These are phyloP conservation scores for Craterocephalus amniculus DNA, from an alignment of 2,797 vertebrate species.

Conservation along the genomic window DNA sequence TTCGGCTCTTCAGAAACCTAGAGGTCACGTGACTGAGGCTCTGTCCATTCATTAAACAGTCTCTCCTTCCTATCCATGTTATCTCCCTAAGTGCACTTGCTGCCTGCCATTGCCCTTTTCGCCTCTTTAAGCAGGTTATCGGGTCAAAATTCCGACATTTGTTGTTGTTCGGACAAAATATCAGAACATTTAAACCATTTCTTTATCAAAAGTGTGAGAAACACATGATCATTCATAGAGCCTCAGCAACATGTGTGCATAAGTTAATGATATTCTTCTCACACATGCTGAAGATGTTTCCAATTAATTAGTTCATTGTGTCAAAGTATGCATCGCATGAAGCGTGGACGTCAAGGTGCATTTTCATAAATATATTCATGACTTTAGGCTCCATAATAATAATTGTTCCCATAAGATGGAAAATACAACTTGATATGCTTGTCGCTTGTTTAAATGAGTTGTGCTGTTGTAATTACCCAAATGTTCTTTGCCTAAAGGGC, in stretches of 20 bases:
- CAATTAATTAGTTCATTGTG: slow-evolving; percentile 11
- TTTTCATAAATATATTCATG: slow-evolving; percentile 9
- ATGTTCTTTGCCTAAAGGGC: not conserved
- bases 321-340: not conserved
- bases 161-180: not conserved
- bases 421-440: slow-evolving; percentile 1
- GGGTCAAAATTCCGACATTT: not conserved
- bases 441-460: slow-evolving; percentile 3
- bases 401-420: slow-evolving; percentile 33
- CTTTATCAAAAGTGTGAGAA: not conserved
- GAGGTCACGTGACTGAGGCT: too few relatives aligned
- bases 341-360: not conserved
- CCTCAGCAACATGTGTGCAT: not conserved
- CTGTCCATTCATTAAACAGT: too few relatives aligned
- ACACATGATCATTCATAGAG: not conserved
- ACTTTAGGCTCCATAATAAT: slow-evolving; percentile 15
- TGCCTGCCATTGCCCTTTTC: not conserved
- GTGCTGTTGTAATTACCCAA: slow-evolving; percentile 4
- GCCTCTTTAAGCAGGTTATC: not conserved
- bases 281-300: slow-evolving; percentile 34
- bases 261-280: slow-evolving; percentile 34
- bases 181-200: not conserved
- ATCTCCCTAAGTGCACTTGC: not conserved
- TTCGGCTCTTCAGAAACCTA: too few relatives aligned
- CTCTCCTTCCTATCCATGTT: not conserved